A percentile compares a stretch with the other conserved stretches of the same genome.
Evolutionary conservation across 1,140 invertebrate genomes (phyloP).

Genomic region (Drosophila jambulina): DNA sequence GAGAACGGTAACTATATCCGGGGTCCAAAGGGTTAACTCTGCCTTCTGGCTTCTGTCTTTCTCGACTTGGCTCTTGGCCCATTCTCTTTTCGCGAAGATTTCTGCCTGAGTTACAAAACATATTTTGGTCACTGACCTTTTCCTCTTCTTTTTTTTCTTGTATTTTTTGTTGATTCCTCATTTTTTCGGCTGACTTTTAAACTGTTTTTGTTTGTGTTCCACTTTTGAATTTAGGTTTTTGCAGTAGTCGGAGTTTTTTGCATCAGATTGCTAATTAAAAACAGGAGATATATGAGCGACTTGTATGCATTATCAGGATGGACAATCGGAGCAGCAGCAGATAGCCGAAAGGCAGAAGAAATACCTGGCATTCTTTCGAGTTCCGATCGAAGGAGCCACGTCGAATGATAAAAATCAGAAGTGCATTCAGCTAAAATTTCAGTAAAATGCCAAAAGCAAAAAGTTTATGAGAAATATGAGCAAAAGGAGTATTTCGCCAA

Average conservation of each 20-base stretch:
- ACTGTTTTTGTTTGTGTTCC: slow-evolving; percentile 58
- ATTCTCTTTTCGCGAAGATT: slow-evolving; percentile 59
- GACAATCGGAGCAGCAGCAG: slow-evolving; percentile 30
- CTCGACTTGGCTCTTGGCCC: slow-evolving; percentile 38
- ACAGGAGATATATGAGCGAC: slow-evolving; percentile 47
- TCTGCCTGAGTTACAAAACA: slow-evolving; percentile 62
- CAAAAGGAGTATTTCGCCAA: slow-evolving; percentile 20
- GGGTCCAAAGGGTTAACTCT: slow-evolving; percentile 46
- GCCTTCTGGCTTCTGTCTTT: slow-evolving; percentile 26
- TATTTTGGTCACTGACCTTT: slow-evolving; percentile 70
- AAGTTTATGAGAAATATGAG: slow-evolving; percentile 4
- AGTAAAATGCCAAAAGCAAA: slow-evolving; percentile 33
- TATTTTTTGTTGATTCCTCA: slow-evolving; percentile 41
- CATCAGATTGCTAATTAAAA: slow-evolving; percentile 53
- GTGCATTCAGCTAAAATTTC: slow-evolving; percentile 49
- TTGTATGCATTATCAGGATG: slow-evolving; percentile 45
- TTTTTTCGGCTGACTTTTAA: slow-evolving; percentile 48
- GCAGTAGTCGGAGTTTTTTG: slow-evolving; percentile 53
- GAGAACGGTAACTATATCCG: slow-evolving; percentile 38
- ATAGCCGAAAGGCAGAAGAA: slow-evolving; percentile 22
- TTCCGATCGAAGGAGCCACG: slow-evolving; percentile 53
- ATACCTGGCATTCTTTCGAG: slow-evolving; percentile 21
- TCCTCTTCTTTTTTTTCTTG: slow-evolving; percentile 45
- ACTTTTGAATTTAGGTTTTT: slow-evolving; percentile 64
- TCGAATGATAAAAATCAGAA: slow-evolving; percentile 70